Evolutionary conservation across 1,140 invertebrate species (phyloP), one percentile per base, ranked within the genome.

Genomic region (Zaprionus taronus): DNA sequence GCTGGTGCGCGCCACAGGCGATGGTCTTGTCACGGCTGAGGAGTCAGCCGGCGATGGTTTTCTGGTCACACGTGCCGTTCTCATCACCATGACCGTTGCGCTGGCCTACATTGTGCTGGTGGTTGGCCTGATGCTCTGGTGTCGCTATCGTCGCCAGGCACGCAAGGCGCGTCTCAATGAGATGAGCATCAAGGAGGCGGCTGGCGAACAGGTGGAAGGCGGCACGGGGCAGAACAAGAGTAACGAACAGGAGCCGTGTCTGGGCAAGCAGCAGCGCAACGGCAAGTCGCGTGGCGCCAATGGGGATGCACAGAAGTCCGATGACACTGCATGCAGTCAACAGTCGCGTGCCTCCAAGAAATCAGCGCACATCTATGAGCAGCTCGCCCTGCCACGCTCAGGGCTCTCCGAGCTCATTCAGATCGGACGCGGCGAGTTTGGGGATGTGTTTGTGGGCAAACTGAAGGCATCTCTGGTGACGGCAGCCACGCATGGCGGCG

Each of bases 41-140:
- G 93, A 93, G 61, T 64, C 76, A 2, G 93, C 87, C 79, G 64
- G 94, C 83, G 94, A 95, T 68, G 94, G 93, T 7, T 93, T 95
- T 2, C 94, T 95, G 90, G 96, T 97, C 92, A 97, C 97, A 0
- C 97, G 97, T 86, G 98, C 98, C 0, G 96, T 99, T 0, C 95
- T 96, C 1, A 98, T 99, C 12, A 98, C 98, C 0, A 95, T 98
- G 89, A 96, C 97, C 15, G 97, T 97, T 2, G 98, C 98, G 0
- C 96, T 96, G 3, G 96, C 97, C 0, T 99, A 99, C 81, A 98
- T 99, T 93, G 94, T 98, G 5, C 94, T 99, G 0, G 98, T 99
- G 5, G 95, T 98, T 66, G 97, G 97, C 1, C 94, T 99, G 0
- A 98, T 98, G 96, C 93, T 98, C 15, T 99, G 97, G 94, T 99